phyloP scores from a whole-genome alignment of 2,113 vertebrate genomes.

The Speoplatyrhinus poulsoni region DNA sequence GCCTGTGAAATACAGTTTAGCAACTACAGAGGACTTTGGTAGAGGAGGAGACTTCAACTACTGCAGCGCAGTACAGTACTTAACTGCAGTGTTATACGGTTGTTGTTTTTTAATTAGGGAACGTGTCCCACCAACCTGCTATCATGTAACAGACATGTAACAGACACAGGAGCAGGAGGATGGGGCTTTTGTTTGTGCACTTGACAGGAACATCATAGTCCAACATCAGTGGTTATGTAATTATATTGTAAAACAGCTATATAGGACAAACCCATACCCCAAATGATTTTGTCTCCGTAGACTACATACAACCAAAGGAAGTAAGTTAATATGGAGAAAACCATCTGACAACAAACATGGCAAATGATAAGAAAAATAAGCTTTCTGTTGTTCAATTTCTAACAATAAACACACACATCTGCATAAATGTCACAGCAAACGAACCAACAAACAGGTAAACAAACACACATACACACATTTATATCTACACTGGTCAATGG shows the following conservation, averaged over 20 bases:
- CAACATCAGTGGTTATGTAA: slow-evolving; percentile 25
- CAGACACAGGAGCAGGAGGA: slow-evolving; percentile 38
- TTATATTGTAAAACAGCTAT: slow-evolving; percentile 60
- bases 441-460: not conserved
- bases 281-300: not conserved
- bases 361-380: too few relatives aligned
- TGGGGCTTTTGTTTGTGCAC: slow-evolving; percentile 38
- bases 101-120: slow-evolving; percentile 65
- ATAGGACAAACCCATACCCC: slow-evolving; percentile 13
- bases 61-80: slow-evolving; percentile 19
- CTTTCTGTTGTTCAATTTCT: too few relatives aligned
- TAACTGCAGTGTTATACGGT: slow-evolving; percentile 27
- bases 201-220: slow-evolving; percentile 40
- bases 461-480: too few relatives aligned
- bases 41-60: slow-evolving; percentile 29
- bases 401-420: too few relatives aligned
- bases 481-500: too few relatives aligned
- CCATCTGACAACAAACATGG: too few relatives aligned
- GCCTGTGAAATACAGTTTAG: slow-evolving; percentile 36
- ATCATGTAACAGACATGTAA: slow-evolving; percentile 53
- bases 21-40: slow-evolving; percentile 3
- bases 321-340: too few relatives aligned
- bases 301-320: too few relatives aligned
- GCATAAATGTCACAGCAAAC: not conserved
- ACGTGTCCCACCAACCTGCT: slow-evolving; percentile 23